Conservation (phyloP, 1,140 invertebrate genomes). For the Lepidurus arcticus region DNA sequence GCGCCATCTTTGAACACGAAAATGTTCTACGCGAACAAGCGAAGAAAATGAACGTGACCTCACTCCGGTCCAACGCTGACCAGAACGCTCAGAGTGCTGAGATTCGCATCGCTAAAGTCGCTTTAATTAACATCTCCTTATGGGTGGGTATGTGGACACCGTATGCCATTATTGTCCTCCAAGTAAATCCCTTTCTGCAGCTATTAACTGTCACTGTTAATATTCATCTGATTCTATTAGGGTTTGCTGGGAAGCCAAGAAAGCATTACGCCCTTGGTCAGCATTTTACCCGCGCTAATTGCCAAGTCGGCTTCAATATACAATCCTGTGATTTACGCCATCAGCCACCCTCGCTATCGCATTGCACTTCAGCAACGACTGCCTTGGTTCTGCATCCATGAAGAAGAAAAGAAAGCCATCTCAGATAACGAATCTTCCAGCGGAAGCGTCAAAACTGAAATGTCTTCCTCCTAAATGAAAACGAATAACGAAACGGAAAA, state of each 20-base stretch:
- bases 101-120: constrained; percentile 74
- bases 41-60: constrained; percentile 79
- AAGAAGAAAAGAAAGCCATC: not conserved
- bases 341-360: constrained; percentile 41
- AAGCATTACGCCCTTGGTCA: constrained; percentile 60
- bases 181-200: constrained; percentile 60
- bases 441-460: not conserved
- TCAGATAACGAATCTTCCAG: not conserved
- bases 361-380: constrained; percentile 28
- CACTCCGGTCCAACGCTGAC: constrained; percentile 60
- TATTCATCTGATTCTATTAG: constrained; percentile 39
- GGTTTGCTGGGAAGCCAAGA: constrained; percentile 39
- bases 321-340: constrained; percentile 76
- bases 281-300: constrained; percentile 71
- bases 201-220: constrained; percentile 49
- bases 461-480: not conserved
- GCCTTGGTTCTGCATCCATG: constrained; percentile 33
- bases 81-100: constrained; percentile 64
- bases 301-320: constrained; percentile 72
- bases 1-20: constrained; percentile 71
- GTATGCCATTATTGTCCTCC: constrained; percentile 61
- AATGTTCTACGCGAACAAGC: constrained; percentile 74
- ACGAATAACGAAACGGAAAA: not conserved
- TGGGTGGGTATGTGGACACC: constrained; percentile 83
- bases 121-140: constrained; percentile 69